Conservation (phyloP, 2,113 vertebrate genomes). For the Lepidothrix coronata region DNA sequence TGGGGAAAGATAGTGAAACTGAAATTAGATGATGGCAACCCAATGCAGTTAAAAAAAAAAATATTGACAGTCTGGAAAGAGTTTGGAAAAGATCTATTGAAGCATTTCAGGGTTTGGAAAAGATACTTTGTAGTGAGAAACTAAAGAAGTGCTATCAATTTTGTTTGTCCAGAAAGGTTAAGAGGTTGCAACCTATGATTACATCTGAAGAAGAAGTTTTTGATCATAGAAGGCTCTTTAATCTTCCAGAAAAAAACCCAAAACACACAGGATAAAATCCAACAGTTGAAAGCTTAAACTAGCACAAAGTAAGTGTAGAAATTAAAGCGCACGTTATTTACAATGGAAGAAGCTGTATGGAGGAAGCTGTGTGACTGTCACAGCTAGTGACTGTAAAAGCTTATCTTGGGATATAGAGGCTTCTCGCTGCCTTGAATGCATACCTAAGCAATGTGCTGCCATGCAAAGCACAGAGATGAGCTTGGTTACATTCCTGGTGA, state of each 20-base stretch:
- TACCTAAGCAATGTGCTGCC: not conserved
- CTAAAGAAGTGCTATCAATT: not conserved
- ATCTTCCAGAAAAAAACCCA: not conserved
- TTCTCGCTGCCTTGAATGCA: not conserved
- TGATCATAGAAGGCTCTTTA: not conserved
- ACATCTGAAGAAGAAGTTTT: not conserved
- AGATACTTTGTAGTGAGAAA: conserved; percentile 1
- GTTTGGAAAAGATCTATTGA: conserved; percentile 6
- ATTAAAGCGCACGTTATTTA: not conserved
- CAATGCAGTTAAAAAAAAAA: not conserved
- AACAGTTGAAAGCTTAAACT: not conserved
- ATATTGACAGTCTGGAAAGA: not conserved
- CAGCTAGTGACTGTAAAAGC: not conserved
- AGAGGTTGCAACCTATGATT: not conserved
- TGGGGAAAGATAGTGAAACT: not conserved
- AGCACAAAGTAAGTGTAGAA: not conserved
- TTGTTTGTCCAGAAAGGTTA: conserved; percentile 2
- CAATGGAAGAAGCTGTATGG: not conserved
- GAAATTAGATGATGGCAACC: not conserved
- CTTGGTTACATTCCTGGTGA: conserved; percentile 5
- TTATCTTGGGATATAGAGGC: not conserved
- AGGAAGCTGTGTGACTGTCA: not conserved
- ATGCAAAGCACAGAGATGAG: not conserved
- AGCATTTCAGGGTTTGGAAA: not conserved
- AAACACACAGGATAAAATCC: not conserved